Evolutionary conservation across 2,888 invertebrate genomes (phyloP).

Genomic region (Lepidochitona cinerea): DNA sequence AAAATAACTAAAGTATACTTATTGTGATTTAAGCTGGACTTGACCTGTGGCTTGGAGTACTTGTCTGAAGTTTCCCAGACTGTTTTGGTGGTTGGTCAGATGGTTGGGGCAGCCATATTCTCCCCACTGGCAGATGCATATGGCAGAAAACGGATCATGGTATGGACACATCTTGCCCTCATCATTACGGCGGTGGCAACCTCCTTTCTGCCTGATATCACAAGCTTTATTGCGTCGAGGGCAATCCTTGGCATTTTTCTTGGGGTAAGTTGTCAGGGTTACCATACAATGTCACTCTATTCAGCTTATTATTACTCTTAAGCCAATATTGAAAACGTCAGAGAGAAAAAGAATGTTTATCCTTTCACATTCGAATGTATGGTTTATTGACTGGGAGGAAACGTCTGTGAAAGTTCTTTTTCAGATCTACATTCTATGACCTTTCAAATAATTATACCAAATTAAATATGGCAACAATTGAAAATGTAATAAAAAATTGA

Average conservation of each 20-base stretch:
- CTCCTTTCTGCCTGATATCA: not conserved
- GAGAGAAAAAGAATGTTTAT: too few species aligned
- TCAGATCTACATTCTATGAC: too few species aligned
- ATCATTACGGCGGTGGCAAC: not conserved
- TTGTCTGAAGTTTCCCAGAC: not conserved
- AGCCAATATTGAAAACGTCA: too few species aligned
- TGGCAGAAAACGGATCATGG: not conserved
- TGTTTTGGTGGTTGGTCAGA: not conserved
- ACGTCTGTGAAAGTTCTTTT: too few species aligned
- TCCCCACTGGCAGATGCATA: not conserved
- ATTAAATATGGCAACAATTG: too few species aligned
- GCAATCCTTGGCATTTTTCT: not conserved
- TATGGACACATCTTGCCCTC: not conserved
- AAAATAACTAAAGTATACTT: not conserved
- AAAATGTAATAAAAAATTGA: too few species aligned
- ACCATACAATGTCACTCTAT: too few species aligned
- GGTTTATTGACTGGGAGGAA: not conserved
- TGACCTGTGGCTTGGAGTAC: not conserved
- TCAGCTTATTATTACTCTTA: too few species aligned
- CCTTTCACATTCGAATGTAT: not conserved
- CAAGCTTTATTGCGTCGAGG: not conserved
- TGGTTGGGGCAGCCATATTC: not conserved
- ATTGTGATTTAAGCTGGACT: not conserved
- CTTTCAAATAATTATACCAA: too few species aligned
- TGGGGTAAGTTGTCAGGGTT: not conserved